Evolutionary conservation across 2,113 vertebrate species (phyloP), one percentile per base, ranked within the genome.

Genomic region (Sander lucioperca): DNA sequence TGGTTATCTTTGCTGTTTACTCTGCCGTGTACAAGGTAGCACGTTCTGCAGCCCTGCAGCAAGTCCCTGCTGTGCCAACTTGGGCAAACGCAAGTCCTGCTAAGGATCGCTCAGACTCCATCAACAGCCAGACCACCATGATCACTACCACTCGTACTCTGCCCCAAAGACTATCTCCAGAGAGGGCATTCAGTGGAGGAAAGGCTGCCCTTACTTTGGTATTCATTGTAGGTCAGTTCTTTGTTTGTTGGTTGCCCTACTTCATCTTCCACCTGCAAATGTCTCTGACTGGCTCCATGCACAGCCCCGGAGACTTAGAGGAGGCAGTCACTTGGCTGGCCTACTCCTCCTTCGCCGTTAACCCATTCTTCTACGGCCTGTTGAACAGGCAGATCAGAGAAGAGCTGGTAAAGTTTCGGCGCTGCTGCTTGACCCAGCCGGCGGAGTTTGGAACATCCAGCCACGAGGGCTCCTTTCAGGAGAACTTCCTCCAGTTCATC

Each of bases 161-260:
- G 67, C 94, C 95, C 0, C 93, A 96, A 25, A 94, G 96, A 68
- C 89, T 96, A 71, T 88, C 86, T 7, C 94, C 95, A 18, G 95
- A 96, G 73, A 95, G 91, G 56, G 93, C 96, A 33, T 92, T 96
- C 81, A 96, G 95, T 0, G 96, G 97, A 23, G 96, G 96, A 79
- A 99, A 98, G 70, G 97, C 98, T 6, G 97, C 97, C 12, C 85
- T 98, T 50, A 99, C 97, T 13, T 93, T 99, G 74, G 91, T 96
- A 0, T 95, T 98, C 86, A 97, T 97, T 0, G 96, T 99, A 79
- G 97, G 97, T 16, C 97, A 99, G 89, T 99, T 99, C 89, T 91
- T 98, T 71, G 96, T 96, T 86, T 99, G 97, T 88, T 99, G 98
- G 98, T 84, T 99, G 86, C 98, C 98, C 0, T 99, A 97, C 77